Evolutionary conservation across 2,113 vertebrate species (phyloP).

Genomic region (Gorsachius goisagi): DNA sequence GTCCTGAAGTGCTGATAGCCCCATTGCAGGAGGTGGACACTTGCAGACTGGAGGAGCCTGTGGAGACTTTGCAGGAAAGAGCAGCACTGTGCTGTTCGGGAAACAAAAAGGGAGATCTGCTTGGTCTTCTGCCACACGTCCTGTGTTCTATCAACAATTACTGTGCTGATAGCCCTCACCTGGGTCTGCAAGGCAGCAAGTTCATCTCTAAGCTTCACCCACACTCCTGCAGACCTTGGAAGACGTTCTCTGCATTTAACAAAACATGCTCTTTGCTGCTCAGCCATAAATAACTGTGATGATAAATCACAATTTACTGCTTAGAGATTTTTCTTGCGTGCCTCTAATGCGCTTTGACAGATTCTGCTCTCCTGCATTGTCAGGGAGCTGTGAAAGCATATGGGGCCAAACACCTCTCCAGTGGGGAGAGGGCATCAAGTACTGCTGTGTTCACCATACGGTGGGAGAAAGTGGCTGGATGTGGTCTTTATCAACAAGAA

Average conservation of each 20-base stretch:
- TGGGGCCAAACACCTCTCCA: background rate
- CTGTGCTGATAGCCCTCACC: background rate
- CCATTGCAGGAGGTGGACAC: accelerated
- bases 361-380: background rate
- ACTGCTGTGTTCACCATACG: background rate
- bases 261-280: background rate
- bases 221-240: background rate
- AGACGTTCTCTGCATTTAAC: background rate
- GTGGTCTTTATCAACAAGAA: background rate
- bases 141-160: background rate
- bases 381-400: background rate
- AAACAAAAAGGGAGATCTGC: background rate
- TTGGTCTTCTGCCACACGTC: background rate
- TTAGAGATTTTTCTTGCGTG: background rate
- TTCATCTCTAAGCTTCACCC: background rate
- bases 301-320: background rate
- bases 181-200: background rate
- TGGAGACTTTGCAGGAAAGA: background rate
- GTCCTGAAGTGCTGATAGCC: background rate
- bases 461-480: background rate
- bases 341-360: background rate
- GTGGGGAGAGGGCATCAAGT: background rate
- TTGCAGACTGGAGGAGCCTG: background rate
- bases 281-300: background rate
- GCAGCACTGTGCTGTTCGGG: background rate